Conservation (phyloP, 1,140 invertebrate genomes). For the Drosophila tristis region DNA sequence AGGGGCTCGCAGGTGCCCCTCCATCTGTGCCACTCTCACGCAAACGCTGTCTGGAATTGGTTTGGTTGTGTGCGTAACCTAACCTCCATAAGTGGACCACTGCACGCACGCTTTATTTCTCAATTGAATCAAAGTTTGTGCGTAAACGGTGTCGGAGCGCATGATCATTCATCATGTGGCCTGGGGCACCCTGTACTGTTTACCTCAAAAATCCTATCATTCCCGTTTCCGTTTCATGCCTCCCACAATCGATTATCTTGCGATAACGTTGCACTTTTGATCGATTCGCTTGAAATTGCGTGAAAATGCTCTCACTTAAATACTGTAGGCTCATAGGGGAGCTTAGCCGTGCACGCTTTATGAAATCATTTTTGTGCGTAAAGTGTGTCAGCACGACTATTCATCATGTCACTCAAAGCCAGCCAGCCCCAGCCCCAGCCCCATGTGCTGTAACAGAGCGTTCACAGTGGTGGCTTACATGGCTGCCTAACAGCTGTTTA, state of each 20-base stretch:
- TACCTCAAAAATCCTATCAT: constrained; percentile 4
- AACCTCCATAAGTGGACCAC: constrained; percentile 39
- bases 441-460: background rate
- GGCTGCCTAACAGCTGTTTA: background rate
- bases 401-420: constrained; percentile 20
- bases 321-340: too few relatives aligned
- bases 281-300: constrained; percentile 15
- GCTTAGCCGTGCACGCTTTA: too few relatives aligned
- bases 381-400: constrained; percentile 49
- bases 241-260: constrained; percentile 13
- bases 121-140: constrained; percentile 52
- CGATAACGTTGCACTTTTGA: constrained; percentile 29
- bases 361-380: constrained; percentile 55
- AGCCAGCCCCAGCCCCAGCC: too few relatives aligned
- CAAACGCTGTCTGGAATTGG: constrained; percentile 15
- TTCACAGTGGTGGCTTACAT: background rate
- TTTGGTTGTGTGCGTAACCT: constrained; percentile 19
- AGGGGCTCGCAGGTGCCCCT: constrained; percentile 37
- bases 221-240: too few relatives aligned
- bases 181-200: background rate
- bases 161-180: constrained; percentile 29
- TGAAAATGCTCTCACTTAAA: background rate
- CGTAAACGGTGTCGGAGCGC: constrained; percentile 53
- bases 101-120: constrained; percentile 35
- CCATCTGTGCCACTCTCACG: constrained; percentile 17